A percentile compares a stretch with the other conserved stretches of the same genome.
These are phyloP conservation scores for Trypoxylon attenuatum DNA, from an alignment of 2,888 invertebrate species.

Conservation along the genomic window DNA sequence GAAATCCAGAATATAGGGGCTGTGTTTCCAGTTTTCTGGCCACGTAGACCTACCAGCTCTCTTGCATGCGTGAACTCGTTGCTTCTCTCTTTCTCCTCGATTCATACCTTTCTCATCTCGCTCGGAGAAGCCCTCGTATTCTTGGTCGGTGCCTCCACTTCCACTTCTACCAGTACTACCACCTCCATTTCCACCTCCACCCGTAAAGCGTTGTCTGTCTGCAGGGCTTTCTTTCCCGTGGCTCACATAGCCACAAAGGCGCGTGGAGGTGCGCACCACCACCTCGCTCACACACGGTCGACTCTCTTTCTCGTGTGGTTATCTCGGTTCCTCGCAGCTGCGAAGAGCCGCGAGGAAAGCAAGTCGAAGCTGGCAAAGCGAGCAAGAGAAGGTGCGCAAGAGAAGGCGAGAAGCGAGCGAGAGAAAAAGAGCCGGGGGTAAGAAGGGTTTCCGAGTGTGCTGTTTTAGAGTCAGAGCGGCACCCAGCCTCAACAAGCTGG, in stretches of 20 bases:
- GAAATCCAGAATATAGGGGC: slow-evolving; percentile 59
- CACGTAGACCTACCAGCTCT: slow-evolving; percentile 60
- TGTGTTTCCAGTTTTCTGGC: slow-evolving; percentile 60
- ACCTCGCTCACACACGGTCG: slow-evolving; percentile 1
- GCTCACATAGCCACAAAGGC: background rate
- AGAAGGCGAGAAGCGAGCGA: background rate
- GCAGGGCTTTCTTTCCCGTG: slow-evolving; percentile 3
- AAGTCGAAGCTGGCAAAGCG: background rate
- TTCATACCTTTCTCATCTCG: slow-evolving; percentile 8
- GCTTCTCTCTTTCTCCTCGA: slow-evolving; percentile 21
- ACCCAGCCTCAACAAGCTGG: slow-evolving; percentile 64
- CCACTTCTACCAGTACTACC: no score
- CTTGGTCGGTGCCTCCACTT: background rate
- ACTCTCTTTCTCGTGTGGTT: no score
- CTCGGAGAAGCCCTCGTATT: background rate
- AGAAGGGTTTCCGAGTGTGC: slow-evolving; percentile 28
- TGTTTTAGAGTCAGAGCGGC: slow-evolving; percentile 68
- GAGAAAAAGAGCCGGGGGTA: slow-evolving; percentile 1
- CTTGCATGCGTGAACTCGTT: slow-evolving; percentile 60
- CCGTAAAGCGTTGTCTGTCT: background rate
- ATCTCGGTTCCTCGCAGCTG: slow-evolving; percentile 10
- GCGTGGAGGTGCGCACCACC: background rate
- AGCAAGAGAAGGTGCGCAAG: slow-evolving; percentile 6
- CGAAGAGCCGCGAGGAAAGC: background rate
- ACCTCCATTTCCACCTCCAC: background rate